A percentile compares a stretch with the other conserved stretches of the same genome.
Evolutionary conservation across 2,113 vertebrate species (phyloP).

Genomic region (Harpagus bidentatus): DNA sequence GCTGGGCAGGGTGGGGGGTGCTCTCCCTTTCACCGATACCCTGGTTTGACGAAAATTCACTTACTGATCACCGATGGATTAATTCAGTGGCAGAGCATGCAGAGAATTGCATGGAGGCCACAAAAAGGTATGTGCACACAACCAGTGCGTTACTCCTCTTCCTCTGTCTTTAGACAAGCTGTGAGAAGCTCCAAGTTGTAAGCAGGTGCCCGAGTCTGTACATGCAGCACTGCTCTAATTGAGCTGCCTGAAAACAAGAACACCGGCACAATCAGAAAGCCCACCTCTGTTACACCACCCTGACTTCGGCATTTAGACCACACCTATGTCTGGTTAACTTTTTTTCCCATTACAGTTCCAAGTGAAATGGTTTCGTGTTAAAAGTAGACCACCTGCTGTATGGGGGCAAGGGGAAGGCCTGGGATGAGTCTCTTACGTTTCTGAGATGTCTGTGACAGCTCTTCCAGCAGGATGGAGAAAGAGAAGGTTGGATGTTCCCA

Average conservation of each 20-base stretch:
- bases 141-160: not conserved
- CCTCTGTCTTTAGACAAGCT: not conserved
- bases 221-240: not conserved
- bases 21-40: accelerated
- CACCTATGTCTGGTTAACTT: accelerated
- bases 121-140: not conserved
- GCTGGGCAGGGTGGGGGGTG: not conserved
- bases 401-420: not conserved
- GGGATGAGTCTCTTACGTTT: not conserved
- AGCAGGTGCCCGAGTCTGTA: not conserved
- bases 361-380: not conserved
- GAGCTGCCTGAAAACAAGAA: not conserved
- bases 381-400: not conserved
- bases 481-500: not conserved
- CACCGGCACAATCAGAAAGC: accelerated
- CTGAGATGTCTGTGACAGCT: not conserved
- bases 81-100: not conserved
- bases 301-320: accelerated
- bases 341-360: not conserved
- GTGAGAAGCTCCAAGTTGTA: not conserved
- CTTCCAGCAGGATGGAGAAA: not conserved
- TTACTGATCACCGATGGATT: not conserved
- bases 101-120: not conserved
- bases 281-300: too few species aligned
- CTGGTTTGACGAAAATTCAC: not conserved